phyloP scores from a whole-genome alignment of 2,888 invertebrate species.

The Cheilosia grossa region DNA sequence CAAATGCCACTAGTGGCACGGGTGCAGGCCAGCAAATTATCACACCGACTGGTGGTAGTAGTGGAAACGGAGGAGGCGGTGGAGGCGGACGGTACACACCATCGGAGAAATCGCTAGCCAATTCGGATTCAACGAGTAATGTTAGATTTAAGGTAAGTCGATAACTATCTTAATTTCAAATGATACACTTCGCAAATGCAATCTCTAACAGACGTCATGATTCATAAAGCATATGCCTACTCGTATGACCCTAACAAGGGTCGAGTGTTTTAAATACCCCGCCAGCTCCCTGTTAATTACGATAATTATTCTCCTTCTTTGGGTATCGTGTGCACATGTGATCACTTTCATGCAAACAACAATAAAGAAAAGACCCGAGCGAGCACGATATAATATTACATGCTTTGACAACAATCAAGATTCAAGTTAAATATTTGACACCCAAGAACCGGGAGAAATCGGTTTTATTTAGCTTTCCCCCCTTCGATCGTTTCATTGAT shows the following conservation, averaged over 20 bases:
- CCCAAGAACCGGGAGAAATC: constrained; percentile 51
- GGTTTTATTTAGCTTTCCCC: constrained; percentile 23
- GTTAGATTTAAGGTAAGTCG: constrained; percentile 82
- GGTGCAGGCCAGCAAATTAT: constrained; percentile 51
- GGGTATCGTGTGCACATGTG: constrained; percentile 13
- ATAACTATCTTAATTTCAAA: not conserved
- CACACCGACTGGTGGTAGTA: constrained; percentile 48
- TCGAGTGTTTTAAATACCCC: not conserved
- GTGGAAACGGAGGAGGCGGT: constrained; percentile 51
- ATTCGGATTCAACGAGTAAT: constrained; percentile 82
- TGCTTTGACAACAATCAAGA: constrained; percentile 63
- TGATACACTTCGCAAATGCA: not conserved
- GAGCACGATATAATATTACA: constrained; percentile 19
- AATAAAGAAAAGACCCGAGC: constrained; percentile 11
- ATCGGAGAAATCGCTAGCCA: constrained; percentile 82
- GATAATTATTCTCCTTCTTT: constrained; percentile 32
- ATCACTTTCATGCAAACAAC: constrained; percentile 25
- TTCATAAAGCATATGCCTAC: not conserved
- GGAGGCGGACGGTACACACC: constrained; percentile 81
- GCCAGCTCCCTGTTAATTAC: constrained; percentile 37
- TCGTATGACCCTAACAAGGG: constrained; percentile 28
- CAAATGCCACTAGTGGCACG: constrained; percentile 76
- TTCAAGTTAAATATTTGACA: constrained; percentile 66
- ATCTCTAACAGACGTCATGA: not conserved
- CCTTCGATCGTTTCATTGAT: not conserved